Evolutionary conservation across 2,888 invertebrate genomes (phyloP).

Genomic region (Amblyjoppa proteus): DNA sequence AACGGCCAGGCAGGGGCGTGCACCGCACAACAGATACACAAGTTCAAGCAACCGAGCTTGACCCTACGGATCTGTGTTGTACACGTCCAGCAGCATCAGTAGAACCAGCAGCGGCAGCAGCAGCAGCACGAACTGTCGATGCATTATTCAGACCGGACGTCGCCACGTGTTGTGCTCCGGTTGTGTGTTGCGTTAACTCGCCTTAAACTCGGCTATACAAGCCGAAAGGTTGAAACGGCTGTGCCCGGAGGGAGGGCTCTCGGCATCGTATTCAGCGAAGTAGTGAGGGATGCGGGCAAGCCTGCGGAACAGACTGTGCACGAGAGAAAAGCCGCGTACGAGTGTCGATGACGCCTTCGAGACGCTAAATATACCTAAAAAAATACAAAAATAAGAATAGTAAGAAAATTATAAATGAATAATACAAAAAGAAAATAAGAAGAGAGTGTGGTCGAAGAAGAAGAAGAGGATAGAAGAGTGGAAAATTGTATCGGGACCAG

Average conservation of each 20-base stretch:
- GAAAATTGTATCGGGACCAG: no score
- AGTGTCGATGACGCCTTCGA: constrained; percentile 45
- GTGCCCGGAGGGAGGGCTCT: constrained; percentile 10
- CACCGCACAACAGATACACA: constrained; percentile 38
- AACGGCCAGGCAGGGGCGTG: constrained; percentile 64
- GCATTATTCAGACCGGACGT: constrained; percentile 83
- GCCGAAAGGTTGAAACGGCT: constrained; percentile 62
- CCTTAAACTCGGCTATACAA: constrained; percentile 78
- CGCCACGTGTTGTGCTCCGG: constrained; percentile 74
- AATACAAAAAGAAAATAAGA: background rate
- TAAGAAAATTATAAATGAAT: background rate
- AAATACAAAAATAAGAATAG: background rate
- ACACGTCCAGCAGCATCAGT: constrained; percentile 63
- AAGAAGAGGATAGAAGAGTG: background rate
- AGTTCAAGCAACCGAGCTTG: constrained; percentile 28
- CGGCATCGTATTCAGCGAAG: constrained; percentile 51
- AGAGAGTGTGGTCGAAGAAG: background rate
- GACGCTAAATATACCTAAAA: constrained; percentile 16
- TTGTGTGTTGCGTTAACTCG: constrained; percentile 80
- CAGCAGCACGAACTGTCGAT: constrained; percentile 79
- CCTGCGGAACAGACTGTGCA: constrained; percentile 21
- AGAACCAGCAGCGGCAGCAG: constrained; percentile 71
- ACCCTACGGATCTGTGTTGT: constrained; percentile 45
- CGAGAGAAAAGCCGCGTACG: constrained; percentile 47
- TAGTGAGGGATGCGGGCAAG: constrained; percentile 55